Base-by-base conservation (phyloP, 2,888 invertebrate species). In the Cantharis rustica region DNA sequence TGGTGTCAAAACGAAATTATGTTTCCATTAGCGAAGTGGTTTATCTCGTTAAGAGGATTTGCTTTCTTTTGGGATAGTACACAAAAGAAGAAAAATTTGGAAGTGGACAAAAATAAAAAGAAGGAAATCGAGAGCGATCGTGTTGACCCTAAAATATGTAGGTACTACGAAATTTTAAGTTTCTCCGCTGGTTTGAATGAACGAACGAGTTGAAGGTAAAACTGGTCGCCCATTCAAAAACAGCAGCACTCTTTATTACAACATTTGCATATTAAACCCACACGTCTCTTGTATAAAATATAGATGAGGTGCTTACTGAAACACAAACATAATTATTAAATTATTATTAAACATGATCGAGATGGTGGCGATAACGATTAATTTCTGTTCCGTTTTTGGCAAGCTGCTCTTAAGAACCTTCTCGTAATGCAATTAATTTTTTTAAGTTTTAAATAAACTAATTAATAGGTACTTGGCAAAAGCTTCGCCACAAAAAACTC, bases 241-340 rank as follows among this genome's bases (percentile, higher is more conserved):
- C 72, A 26, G 62, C 47, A 73, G 47, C 71, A 61, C 27, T 13
- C 68, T 73, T 73, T 68, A 68, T 73, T 73, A 27, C 27, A 62
- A 27, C 68, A 73, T 73, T 73, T 73, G 73, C 73, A 73, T 73
- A 66, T 73, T 73, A 72, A 72, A 69, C 73, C 73, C 61, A 73
- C 73, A 68, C 69, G 69, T 20, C 16, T 62, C 68, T 72, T 72
- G 27, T 73, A 63, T 73, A 69, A 73, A 73, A 69, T 73, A 69
- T 73, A 69, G 73, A 68, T 68, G 68, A 73, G 68, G 62, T 68
- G 72, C 27, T 27, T 26, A 61, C 73, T 62, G 26, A 69, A 47
- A 69, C 68, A 62, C 61, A 68, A 68, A 27, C 16, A 69, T 69
- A 73, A 73, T 73, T 61, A 69, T 61, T 73, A 23, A 68, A 73